Conservation (phyloP, 64 coral and sea anemone genomes). For the Pachyseris speciosa region DNA sequence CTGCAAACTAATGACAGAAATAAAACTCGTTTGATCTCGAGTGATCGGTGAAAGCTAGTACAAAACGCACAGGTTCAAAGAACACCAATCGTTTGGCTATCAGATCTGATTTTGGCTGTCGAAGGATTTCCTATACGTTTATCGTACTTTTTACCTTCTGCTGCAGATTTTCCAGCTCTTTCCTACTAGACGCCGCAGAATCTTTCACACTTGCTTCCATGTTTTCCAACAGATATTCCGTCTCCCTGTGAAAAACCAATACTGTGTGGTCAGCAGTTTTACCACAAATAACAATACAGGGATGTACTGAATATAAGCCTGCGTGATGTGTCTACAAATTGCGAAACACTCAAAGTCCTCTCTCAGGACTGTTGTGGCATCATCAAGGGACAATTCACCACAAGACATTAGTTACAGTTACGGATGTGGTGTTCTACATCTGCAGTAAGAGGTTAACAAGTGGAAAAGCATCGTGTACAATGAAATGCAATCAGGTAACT, state of each 20-base stretch:
- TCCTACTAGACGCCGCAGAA: slow-evolving; percentile 28
- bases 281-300: background rate
- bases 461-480: too few species aligned
- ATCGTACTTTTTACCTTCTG: slow-evolving; percentile 15
- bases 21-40: background rate
- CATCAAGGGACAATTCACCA: background rate
- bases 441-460: too few species aligned
- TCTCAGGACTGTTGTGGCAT: background rate
- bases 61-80: background rate
- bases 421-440: too few species aligned
- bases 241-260: slow-evolving; percentile 39
- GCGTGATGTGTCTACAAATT: background rate
- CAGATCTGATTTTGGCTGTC: background rate
- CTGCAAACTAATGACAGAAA: slow-evolving; percentile 46
- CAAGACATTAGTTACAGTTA: too few species aligned
- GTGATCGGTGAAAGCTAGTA: too few species aligned
- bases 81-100: background rate
- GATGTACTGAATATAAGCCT: background rate
- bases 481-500: too few species aligned
- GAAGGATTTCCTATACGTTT: background rate
- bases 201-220: slow-evolving; percentile 75
- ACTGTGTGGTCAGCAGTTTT: background rate
- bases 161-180: slow-evolving; percentile 45
- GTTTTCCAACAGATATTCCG: slow-evolving; percentile 60
- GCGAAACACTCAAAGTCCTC: background rate